Evolutionary conservation across 1,140 invertebrate species (phyloP), one percentile per base, ranked within the genome.

Genomic region (Monochamus saltuarius): DNA sequence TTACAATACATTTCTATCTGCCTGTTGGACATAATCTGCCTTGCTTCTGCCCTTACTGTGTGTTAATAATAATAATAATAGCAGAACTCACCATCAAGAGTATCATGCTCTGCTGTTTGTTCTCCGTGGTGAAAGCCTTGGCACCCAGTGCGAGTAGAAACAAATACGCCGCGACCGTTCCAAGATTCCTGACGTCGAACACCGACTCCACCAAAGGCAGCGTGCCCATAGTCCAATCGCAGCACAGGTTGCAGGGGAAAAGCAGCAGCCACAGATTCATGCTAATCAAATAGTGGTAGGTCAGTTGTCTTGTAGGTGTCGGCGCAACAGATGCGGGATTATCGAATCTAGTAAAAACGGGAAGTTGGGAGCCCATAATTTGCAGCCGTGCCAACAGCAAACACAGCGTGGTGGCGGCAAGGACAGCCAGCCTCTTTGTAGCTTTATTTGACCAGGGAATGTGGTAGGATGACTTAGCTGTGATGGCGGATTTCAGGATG

Each of bases 221-320:
- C 22, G 95, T 97, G 36, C 94, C 95, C 96, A 98, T 98, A 42
- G 95, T 98, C 95, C 95, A 98, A 80, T 98, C 96, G 78, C 95
- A 98, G 80, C 95, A 97, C 11, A 98, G 83, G 68, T 91, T 85
- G 62, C 87, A 90, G 10, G 95, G 95, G 75, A 93, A 89, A 36
- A 96, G 81, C 45, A 98, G 80, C 39, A 98, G 80, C 89, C 93
- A 95, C 34, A 89, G 81, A 80, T 98, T 98, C 36, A 98, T 82
- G 35, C 91, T 88, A 43, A 94, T 85, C 57, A 98, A 82, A 79
- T 97, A 98, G 78, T 93, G 92, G 76, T 94, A 97, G 3, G 95
- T 96, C 49, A 98, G 80, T 75, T 97, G 94, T 59, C 94, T 85
- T 36, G 83, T 78, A 8, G 93, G 93, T 17, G 85, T 84, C 17